Percentiles rank a stretch among this genome's conserved stretches.
phyloP scores from a whole-genome alignment of 2,888 invertebrate species.

The Eupithecia dodoneata region DNA sequence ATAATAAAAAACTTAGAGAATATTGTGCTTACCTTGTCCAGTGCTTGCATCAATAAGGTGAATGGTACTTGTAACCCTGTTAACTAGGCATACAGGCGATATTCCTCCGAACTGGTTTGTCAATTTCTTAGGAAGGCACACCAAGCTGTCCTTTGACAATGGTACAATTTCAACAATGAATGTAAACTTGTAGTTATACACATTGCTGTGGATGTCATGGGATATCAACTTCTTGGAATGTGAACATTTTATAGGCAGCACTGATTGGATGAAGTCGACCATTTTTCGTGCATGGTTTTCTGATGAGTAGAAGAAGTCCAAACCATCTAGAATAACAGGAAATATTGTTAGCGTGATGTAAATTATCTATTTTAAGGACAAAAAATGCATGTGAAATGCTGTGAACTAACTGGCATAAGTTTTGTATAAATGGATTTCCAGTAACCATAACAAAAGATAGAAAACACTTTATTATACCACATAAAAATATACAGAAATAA shows the following conservation, averaged over 20 bases:
- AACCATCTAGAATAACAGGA: slow-evolving; percentile 87
- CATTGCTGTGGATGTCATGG: slow-evolving; percentile 98
- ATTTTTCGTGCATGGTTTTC: slow-evolving; percentile 97
- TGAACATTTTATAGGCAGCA: slow-evolving; percentile 94
- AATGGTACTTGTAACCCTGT: slow-evolving; percentile 94
- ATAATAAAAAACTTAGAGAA: not conserved
- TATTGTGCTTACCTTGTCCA: slow-evolving; percentile 87
- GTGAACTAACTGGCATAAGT: not conserved
- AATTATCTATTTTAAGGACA: not conserved
- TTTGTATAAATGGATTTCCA: not conserved
- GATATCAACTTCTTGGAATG: slow-evolving; percentile 98
- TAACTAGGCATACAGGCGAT: slow-evolving; percentile 93
- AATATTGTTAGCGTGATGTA: not conserved
- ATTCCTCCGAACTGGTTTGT: slow-evolving; percentile 95
- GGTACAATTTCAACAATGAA: slow-evolving; percentile 98
- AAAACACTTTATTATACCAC: too few species aligned
- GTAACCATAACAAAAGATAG: not conserved
- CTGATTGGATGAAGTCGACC: slow-evolving; percentile 95
- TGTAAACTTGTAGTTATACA: slow-evolving; percentile 98
- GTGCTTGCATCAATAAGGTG: slow-evolving; percentile 96
- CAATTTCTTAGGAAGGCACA: slow-evolving; percentile 94
- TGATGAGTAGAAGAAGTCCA: slow-evolving; percentile 97
- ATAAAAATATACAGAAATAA: too few species aligned
- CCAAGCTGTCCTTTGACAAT: slow-evolving; percentile 95
- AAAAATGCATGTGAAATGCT: not conserved